Base-by-base conservation (phyloP, 2,888 invertebrate species). In the Scaptomyza caliginosa region DNA sequence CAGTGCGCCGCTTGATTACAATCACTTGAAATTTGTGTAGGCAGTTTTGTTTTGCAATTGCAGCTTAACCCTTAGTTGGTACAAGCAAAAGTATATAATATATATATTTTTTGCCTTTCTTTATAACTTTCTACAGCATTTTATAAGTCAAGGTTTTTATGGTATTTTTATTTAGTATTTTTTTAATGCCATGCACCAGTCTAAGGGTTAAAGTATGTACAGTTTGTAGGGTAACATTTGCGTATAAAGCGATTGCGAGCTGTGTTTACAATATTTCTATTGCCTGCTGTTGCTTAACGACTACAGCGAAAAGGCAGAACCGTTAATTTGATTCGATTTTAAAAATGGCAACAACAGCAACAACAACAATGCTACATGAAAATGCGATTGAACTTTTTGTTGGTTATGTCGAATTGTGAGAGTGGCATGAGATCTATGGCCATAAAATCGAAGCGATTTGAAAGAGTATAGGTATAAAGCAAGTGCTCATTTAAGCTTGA, bases 261-360 rank as follows among this genome's bases (percentile, higher is more conserved):
- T 48, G 77, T 79, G 86, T 86, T 79, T 79, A 79, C 79, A 86
- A 79, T 86, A 86, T 81, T 81, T 87, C 79, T 85, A 86, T 86
- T 80, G 86, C 69, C 73, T 54, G 58, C 55, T 68, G 77, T 68
- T 77, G 73, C 62, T 81, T 73, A 70, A 88, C 79, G 79, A 86
- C 57, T 79, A 79, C 85, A 86, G 67, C 83, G 58, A 86, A 86
- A 88, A 74, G 85, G 85, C 81, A 58, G 88, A 34, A 79, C 88
- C 75, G 66, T 77, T 81, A 81, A 81, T 81, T 81, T 71, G 80
- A 81, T 81, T 81, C 86, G 78, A 85, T 86, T 81, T 81, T 66
- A 67, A 81, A 74, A 84, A 84, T 78, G 67, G 71, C 75, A 72
- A 69, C 80, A 64, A 50, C 74, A 71, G 68, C 49, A 63, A 42